phyloP scores from a whole-genome alignment of 2,113 vertebrate species.

The Oreochromis aureus region DNA sequence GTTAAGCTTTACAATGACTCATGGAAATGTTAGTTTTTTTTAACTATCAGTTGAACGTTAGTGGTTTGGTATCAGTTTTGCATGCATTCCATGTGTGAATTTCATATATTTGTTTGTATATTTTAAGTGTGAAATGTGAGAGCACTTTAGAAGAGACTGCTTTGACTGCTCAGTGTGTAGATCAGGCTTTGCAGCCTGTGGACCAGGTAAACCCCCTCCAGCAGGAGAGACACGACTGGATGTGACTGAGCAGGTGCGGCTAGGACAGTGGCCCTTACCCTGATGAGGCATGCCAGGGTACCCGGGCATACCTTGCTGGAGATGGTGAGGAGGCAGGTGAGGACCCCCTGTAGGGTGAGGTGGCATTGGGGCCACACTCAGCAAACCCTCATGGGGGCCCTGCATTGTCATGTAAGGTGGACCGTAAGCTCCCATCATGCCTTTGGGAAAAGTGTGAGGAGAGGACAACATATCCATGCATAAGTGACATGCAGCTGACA shows the following conservation, averaged over 20 bases:
- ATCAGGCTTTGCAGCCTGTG: constrained; percentile 45
- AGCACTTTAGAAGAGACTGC: neutral
- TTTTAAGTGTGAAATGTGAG: neutral
- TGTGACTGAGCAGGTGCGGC: constrained; percentile 71
- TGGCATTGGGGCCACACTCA: constrained; percentile 97
- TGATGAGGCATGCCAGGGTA: constrained; percentile 91
- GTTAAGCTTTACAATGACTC: neutral
- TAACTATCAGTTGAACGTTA: constrained; percentile 29
- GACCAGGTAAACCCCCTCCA: constrained; percentile 69
- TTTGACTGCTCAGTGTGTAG: constrained; percentile 7
- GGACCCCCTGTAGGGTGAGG: constrained; percentile 90
- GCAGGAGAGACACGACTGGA: constrained; percentile 69
- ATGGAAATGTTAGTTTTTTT: constrained; percentile 8
- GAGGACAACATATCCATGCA: constrained; percentile 97
- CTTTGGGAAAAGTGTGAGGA: constrained; percentile 77
- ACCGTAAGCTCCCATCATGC: constrained; percentile 99
- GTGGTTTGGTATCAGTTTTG: constrained; percentile 17
- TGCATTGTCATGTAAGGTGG: constrained; percentile 96
- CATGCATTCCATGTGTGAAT: constrained; percentile 37
- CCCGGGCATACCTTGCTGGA: constrained; percentile 90
- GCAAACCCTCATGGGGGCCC: constrained; percentile 97
- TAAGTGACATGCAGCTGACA: constrained; percentile 84
- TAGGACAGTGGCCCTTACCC: constrained; percentile 84
- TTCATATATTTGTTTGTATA: neutral
- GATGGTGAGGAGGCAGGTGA: constrained; percentile 86